A percentile compares a stretch with the other conserved stretches of the same genome.
Evolutionary conservation across 2,888 invertebrate genomes (phyloP).

Genomic region (Rhaphigaster nebulosa): DNA sequence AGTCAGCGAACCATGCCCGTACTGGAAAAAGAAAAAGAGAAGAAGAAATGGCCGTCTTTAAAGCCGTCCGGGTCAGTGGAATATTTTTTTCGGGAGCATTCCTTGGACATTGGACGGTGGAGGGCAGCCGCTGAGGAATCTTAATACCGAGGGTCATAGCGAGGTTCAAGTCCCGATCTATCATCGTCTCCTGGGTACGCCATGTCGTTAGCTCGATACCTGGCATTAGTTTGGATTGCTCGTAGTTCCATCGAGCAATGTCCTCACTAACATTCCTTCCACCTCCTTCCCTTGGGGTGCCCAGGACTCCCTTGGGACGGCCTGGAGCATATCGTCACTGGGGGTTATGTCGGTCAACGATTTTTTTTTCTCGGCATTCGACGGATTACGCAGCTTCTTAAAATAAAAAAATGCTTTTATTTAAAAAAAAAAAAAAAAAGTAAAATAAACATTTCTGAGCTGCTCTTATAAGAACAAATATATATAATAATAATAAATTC

Average conservation of each 20-base stretch:
- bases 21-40: neutral
- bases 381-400: too few species aligned
- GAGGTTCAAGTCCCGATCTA: neutral
- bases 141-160: neutral
- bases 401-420: too few species aligned
- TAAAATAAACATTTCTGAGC: too few species aligned
- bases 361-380: too few species aligned
- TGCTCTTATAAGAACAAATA: too few species aligned
- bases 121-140: neutral
- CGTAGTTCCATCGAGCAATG: neutral
- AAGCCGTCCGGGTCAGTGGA: conserved; percentile 24
- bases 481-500: too few species aligned
- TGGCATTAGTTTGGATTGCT: neutral
- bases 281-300: too few species aligned
- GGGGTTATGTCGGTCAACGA: neutral
- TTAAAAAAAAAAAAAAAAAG: too few species aligned
- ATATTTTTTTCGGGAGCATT: conserved; percentile 35
- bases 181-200: neutral
- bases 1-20: neutral
- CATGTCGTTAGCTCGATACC: neutral
- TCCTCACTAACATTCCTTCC: neutral
- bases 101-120: neutral
- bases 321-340: neutral
- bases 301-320: too few species aligned
- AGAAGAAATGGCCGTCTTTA: neutral